Evolutionary conservation across 2,797 vertebrate species (phyloP).

Genomic region (Synanceia verrucosa): DNA sequence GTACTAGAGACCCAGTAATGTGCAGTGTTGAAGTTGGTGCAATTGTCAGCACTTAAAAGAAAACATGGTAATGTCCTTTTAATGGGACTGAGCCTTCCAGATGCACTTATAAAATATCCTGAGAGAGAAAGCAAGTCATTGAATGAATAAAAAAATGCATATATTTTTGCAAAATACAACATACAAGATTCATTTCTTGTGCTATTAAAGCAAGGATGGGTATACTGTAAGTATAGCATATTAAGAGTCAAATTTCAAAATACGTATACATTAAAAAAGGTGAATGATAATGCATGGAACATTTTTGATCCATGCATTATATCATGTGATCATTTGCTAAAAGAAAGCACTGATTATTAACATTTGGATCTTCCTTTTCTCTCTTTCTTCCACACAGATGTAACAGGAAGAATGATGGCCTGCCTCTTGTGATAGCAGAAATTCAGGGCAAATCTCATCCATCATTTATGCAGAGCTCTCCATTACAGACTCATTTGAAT

Average conservation of each 20-base stretch:
- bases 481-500: constrained; percentile 80
- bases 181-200: neutral
- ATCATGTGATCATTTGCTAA: neutral
- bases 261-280: neutral
- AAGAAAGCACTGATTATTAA: neutral
- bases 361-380: neutral
- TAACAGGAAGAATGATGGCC: constrained; percentile 11
- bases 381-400: neutral
- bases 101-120: too few species aligned
- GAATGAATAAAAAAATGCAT: neutral
- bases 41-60: neutral
- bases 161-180: neutral
- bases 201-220: neutral
- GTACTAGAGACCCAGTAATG: neutral
- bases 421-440: constrained; percentile 32
- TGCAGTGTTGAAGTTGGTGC: neutral
- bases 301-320: neutral
- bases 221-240: neutral
- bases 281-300: too few species aligned
- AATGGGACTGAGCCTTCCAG: too few species aligned
- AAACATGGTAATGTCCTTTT: too few species aligned
- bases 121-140: neutral
- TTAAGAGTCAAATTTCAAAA: neutral
- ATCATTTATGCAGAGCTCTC: constrained; percentile 78
- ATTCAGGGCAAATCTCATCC: constrained; percentile 69